Percentiles rank a stretch among this genome's conserved stretches.
These are phyloP conservation scores for Pipra filicauda DNA, from an alignment of 2,113 vertebrate genomes.

Conservation along the genomic window DNA sequence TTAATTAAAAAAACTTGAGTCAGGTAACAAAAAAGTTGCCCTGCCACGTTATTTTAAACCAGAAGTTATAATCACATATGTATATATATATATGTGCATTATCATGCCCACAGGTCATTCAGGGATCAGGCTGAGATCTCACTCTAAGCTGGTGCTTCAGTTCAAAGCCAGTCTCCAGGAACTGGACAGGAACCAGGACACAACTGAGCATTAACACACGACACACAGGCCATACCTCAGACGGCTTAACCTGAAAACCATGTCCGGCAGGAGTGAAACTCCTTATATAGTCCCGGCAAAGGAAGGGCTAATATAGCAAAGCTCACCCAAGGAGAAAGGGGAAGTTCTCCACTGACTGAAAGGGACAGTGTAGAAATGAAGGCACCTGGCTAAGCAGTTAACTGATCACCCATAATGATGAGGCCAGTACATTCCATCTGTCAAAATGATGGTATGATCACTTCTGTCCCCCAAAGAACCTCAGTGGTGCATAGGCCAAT, in stretches of 20 bases:
- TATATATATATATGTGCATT: not conserved
- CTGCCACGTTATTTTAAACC: not conserved
- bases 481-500: not conserved
- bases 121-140: not conserved
- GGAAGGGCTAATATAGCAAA: not conserved
- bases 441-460: not conserved
- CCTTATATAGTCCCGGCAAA: not conserved
- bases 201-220: not conserved
- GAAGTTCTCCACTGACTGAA: not conserved
- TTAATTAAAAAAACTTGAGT: not conserved
- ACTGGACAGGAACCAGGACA: not conserved
- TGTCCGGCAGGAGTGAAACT: not conserved
- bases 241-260: not conserved
- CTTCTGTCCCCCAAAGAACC: not conserved
- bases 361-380: not conserved
- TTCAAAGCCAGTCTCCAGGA: not conserved
- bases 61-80: not conserved
- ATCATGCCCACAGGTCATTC: too few relatives aligned
- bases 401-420: not conserved
- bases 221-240: not conserved
- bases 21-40: not conserved
- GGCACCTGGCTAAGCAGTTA: not conserved
- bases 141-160: not conserved
- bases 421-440: accelerated
- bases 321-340: not conserved